These are phyloP conservation scores for Erithacus rubecula DNA, from an alignment of 2,797 vertebrate genomes.

Conservation along the genomic window DNA sequence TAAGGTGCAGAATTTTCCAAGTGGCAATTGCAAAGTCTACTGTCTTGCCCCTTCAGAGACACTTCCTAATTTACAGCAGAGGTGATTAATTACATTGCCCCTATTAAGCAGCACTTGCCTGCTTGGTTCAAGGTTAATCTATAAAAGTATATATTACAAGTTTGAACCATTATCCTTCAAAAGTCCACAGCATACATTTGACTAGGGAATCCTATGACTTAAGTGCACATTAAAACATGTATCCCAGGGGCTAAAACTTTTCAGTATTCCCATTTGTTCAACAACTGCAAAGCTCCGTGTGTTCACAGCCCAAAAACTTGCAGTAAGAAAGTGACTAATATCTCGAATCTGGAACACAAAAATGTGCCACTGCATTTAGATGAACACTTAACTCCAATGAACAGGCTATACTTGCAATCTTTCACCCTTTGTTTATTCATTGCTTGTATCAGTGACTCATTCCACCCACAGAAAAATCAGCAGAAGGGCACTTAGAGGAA, in stretches of 20 bases:
- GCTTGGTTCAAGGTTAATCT: background rate
- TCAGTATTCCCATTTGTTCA: background rate
- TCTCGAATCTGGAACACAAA: background rate
- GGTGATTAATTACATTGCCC: background rate
- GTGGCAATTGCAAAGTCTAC: background rate
- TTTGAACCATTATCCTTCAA: background rate
- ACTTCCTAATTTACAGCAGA: background rate
- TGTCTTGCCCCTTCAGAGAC: background rate
- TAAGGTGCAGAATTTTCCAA: background rate
- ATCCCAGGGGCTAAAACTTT: background rate
- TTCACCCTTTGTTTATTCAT: conserved; percentile 29
- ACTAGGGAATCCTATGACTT: background rate
- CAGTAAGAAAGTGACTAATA: background rate
- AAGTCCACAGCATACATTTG: background rate
- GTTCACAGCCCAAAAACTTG: background rate
- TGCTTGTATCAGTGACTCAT: background rate
- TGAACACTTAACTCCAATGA: background rate
- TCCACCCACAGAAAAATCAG: background rate
- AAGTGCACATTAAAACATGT: background rate
- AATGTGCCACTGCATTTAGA: background rate
- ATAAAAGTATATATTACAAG: background rate
- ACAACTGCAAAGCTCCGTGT: background rate
- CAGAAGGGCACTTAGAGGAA: background rate
- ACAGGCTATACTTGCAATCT: background rate
- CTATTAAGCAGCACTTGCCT: background rate